Evolutionary conservation across 2,888 invertebrate species (phyloP), one percentile per base, ranked within the genome.

Genomic region (Drosophila kuntzei): DNA sequence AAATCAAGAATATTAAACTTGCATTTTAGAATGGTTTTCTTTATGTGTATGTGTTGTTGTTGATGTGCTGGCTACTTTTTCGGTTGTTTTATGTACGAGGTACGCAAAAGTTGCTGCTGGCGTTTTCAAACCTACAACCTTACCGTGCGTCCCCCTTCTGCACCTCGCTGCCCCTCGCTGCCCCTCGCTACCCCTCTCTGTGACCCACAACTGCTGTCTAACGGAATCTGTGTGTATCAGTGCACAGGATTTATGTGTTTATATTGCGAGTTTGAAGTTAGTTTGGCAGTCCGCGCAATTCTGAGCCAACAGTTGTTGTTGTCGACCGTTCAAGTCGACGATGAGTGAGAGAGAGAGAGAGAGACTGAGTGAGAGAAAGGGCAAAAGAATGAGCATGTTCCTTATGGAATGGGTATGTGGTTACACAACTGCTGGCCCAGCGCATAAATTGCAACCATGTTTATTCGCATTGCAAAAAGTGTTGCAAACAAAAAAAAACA

Each of bases 181-280:
- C 7, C 20, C 41, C 7, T 18, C 27, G 14, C 7, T 3, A 11
- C 55, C 7, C 5, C 8, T 7, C 32, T 11, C 49, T 12, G 7
- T 34, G 32, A 20, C 43, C 32, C 20, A 20, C 41, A 54, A 43
- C 43, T 43, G 43, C 47, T 66, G 58, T 70, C 47, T 61, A 81
- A 72, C 69, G 55, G 70, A 67, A 78, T 83, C 79, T 79, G 73
- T 88, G 84, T 87, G 81, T 89, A 89, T 87, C 85, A 85, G 87
- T 78, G 82, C 64, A 66, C 62, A 74, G 89, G 88, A 86, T 86
- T 86, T 86, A 86, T 86, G 86, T 86, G 86, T 89, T 87, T 89
- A 80, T 89, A 76, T 89, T 86, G 71, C 66, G 71, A 86, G 87
- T 87, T 89, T 89, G 89, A 89, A 86, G 87, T 89, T 87, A 76